Percentiles rank a stretch among this genome's conserved stretches.
phyloP scores from a whole-genome alignment of 2,113 vertebrate species.

The Equus quagga region DNA sequence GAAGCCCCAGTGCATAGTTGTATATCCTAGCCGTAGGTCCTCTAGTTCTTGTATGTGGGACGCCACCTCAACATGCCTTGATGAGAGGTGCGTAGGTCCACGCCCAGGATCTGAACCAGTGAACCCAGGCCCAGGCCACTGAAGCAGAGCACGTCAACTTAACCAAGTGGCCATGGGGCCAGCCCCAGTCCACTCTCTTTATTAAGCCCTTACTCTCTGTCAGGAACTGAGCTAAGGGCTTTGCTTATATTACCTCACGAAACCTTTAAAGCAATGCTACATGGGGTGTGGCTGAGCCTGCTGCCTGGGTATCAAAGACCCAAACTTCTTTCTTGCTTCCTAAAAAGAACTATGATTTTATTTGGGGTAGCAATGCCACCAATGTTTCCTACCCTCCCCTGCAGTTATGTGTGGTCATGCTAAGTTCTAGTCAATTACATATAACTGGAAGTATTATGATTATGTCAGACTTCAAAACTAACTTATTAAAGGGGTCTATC shows the following conservation, averaged over 20 bases:
- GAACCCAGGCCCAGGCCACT: too few species aligned
- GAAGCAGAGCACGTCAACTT: too few species aligned
- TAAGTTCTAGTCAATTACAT: not conserved
- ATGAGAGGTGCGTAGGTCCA: too few species aligned
- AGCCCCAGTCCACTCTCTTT: not conserved
- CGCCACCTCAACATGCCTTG: too few species aligned
- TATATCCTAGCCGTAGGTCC: too few species aligned
- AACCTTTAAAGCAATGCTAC: not conserved
- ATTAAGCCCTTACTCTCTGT: not conserved
- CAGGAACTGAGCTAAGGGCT: not conserved
- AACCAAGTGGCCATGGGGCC: too few species aligned
- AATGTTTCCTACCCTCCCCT: not conserved
- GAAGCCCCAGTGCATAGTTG: too few species aligned
- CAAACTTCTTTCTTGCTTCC: slow-evolving; percentile 12
- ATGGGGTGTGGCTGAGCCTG: not conserved
- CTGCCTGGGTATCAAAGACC: not conserved
- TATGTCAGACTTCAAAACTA: not conserved
- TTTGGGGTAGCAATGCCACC: not conserved
- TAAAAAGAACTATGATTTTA: not conserved
- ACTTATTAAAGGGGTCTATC: not conserved
- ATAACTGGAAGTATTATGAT: not conserved
- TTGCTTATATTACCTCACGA: not conserved
- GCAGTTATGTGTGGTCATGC: not conserved
- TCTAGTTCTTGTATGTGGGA: too few species aligned
- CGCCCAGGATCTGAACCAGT: too few species aligned